Conservation (phyloP, 2,797 vertebrate species). For the Hozukius guyotensis region DNA sequence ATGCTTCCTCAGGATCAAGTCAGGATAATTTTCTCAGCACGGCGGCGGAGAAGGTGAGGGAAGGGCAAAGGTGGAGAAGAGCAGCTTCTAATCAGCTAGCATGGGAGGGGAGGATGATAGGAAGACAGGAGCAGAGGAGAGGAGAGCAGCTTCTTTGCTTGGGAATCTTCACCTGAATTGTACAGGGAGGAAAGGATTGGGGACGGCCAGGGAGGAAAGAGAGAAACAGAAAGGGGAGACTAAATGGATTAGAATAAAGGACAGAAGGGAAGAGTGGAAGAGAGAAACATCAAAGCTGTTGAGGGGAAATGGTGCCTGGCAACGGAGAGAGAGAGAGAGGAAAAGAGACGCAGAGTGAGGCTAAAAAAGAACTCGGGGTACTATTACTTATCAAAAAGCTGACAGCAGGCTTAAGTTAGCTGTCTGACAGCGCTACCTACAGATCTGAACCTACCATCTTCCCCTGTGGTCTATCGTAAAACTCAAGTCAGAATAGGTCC, state of each 20-base stretch:
- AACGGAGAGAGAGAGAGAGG: conserved; percentile 28
- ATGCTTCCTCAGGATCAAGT: conserved; percentile 1
- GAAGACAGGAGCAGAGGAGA: conserved; percentile 10
- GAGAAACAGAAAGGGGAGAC: conserved; percentile 54
- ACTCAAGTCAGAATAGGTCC: conserved; percentile 5
- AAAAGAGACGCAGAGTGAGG: conserved; percentile 23
- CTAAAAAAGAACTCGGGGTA: conserved; percentile 44
- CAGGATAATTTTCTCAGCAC: conserved; percentile 30
- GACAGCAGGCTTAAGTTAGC: conserved; percentile 64
- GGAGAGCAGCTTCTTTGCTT: conserved; percentile 30
- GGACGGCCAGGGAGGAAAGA: conserved; percentile 39
- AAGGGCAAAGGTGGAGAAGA: conserved; percentile 33
- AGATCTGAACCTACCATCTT: conserved; percentile 49
- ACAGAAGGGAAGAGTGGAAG: conserved; percentile 52
- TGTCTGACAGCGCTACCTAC: conserved; percentile 47
- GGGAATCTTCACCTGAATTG: conserved; percentile 55
- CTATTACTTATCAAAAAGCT: conserved; percentile 68
- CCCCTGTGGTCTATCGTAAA: conserved; percentile 39
- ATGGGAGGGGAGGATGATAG: conserved; percentile 17
- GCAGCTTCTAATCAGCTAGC: conserved; percentile 51
- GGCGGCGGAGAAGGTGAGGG: neutral
- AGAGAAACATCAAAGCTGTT: conserved; percentile 71
- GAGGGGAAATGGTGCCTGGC: conserved; percentile 52
- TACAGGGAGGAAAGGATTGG: conserved; percentile 31
- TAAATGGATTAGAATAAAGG: conserved; percentile 74